Base-by-base conservation (phyloP, 2,797 vertebrate genomes). In the Masticophis lateralis region DNA sequence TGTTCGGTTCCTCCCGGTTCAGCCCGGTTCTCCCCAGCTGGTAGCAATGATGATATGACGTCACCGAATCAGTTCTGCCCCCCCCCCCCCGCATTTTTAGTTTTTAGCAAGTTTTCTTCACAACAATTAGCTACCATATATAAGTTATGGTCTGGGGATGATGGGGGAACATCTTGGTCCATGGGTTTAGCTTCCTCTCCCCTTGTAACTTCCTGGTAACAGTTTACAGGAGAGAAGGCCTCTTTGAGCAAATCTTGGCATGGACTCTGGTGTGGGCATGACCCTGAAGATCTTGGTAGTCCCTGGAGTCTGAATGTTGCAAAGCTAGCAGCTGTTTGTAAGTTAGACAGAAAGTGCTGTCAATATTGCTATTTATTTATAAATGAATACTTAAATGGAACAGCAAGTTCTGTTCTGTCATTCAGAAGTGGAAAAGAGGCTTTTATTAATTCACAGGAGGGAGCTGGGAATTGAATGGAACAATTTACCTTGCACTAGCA, bases 361-460 rank as follows among this genome's bases (percentile, higher is more conserved):
- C 96, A 96, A 61, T 91, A 93, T 2, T 66, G 93, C 83, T 0
- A 0, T 27, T 95, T 94, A 92, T 94, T 95, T 93, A 95, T 91
- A 63, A 94, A 55, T 90, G 43, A 0, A 5, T 0, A 0, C 51
- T 37, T 53, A 69, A 27, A 60, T 93, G 94, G 91, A 92, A 94
- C 89, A 6, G 32, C 83, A 60, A 74, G n/a, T 16, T 66, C 0
- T 2, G 89, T 69, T n/a, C 74, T 74, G 87, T 25, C 89, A 61
- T 27, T 90, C 22, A 37, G 28, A 83, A 32, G 53, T 4, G 5
- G 12, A 14, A 0, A 56, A 0, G 0, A 6, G 37, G 25, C n/a
- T 61, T 87, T 43, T 6, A 43, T 60, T 14, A 16, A 60, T 83
- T 27, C 43, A 55, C 37, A 60, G 28, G 61, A 51, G 53, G 61